phyloP scores from a whole-genome alignment of 2,797 vertebrate species.

The Setipinna tenuifilis region DNA sequence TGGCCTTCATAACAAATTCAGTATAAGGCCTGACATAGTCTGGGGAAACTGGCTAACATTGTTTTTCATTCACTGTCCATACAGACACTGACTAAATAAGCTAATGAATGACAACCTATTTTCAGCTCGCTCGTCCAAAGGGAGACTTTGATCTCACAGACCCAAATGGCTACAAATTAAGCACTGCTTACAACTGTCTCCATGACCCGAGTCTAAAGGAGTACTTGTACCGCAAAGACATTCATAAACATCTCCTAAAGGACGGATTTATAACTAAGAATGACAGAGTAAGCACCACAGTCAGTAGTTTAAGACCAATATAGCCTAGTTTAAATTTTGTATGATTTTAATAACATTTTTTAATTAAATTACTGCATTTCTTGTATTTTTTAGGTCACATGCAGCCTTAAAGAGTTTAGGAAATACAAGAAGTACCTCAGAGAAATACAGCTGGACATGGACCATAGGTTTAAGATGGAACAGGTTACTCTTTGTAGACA shows the following conservation, averaged over 20 bases:
- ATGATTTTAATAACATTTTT: background rate
- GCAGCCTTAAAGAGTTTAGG: constrained; percentile 16
- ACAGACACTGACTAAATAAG: background rate
- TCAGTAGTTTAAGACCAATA: background rate
- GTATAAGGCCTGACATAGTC: background rate
- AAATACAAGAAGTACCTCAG: constrained; percentile 30
- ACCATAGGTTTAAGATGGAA: constrained; percentile 28
- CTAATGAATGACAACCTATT: background rate
- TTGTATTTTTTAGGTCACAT: constrained; percentile 33
- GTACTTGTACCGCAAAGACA: constrained; percentile 30
- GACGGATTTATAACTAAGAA: constrained; percentile 32
- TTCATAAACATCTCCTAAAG: constrained; percentile 24
- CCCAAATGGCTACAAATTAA: constrained; percentile 27
- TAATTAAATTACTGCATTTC: background rate
- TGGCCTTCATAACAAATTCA: background rate
- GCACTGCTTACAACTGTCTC: constrained; percentile 13
- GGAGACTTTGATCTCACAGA: constrained; percentile 23
- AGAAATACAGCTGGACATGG: constrained; percentile 23
- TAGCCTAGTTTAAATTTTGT: background rate
- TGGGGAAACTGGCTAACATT: no score
- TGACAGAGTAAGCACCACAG: constrained; percentile 8
- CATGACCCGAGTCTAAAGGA: constrained; percentile 29
- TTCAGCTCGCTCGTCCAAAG: background rate
- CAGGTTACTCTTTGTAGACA: background rate
- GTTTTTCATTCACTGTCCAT: background rate